A percentile compares a stretch with the other conserved stretches of the same genome.
Conservation (phyloP, 2,797 vertebrate species). For the Premnoplex brunnescens region DNA sequence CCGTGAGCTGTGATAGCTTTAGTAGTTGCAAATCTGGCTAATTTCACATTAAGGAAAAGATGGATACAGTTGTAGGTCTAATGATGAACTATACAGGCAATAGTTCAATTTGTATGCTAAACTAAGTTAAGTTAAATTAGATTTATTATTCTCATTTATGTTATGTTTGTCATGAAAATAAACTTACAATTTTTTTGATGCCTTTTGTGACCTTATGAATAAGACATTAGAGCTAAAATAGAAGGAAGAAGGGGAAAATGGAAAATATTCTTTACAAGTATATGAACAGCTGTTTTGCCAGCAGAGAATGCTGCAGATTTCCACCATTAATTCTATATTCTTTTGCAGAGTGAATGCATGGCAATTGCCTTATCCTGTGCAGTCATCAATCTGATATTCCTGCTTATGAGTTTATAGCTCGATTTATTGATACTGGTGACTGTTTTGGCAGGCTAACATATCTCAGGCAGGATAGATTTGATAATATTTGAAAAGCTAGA, state of each 20-base stretch:
- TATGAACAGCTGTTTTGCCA: neutral
- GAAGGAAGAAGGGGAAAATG: neutral
- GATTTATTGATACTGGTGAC: neutral
- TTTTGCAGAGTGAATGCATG: neutral
- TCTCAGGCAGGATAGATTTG: neutral
- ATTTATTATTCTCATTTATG: neutral
- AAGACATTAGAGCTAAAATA: neutral
- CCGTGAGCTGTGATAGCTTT: neutral
- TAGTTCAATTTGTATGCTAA: slow-evolving; percentile 1
- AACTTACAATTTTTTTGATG: neutral
- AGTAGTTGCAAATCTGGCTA: neutral
- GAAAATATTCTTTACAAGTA: neutral
- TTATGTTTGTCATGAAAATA: neutral
- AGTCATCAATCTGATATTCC: neutral
- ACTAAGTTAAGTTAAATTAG: neutral
- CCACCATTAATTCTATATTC: neutral
- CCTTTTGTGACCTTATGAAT: neutral
- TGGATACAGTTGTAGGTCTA: neutral
- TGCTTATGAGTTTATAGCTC: neutral
- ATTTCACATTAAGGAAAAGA: neutral
- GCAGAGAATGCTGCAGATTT: neutral
- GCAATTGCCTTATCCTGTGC: neutral
- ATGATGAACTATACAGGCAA: neutral
- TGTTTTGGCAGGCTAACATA: neutral
- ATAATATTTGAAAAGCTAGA: neutral